These are phyloP conservation scores for Sminthopsis crassicaudata DNA, from an alignment of 2,113 vertebrate genomes.

Conservation along the genomic window DNA sequence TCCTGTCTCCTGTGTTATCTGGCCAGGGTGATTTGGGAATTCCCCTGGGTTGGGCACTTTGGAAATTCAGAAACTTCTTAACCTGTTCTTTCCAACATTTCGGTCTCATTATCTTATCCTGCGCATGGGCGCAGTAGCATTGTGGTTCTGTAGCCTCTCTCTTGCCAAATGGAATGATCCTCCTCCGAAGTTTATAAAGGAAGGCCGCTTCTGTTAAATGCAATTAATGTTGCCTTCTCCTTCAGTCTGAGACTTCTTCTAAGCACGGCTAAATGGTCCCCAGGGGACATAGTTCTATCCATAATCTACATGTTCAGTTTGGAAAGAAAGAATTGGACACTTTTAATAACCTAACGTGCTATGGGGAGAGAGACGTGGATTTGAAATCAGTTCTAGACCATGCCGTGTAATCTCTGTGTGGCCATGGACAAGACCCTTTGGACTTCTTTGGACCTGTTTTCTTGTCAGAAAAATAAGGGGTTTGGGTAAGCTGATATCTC, in stretches of 20 bases:
- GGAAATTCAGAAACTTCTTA: not conserved
- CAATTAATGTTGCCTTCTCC: conserved; percentile 73
- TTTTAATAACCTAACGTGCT: not conserved
- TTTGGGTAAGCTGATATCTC: not conserved
- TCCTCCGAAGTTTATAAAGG: conserved; percentile 39
- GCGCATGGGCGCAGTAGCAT: not conserved
- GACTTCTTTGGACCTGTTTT: not conserved
- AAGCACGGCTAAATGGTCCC: conserved; percentile 11
- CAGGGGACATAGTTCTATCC: not conserved
- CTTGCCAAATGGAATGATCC: conserved; percentile 65
- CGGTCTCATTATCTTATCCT: not conserved
- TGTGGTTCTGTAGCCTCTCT: conserved; percentile 57
- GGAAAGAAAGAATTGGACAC: not conserved
- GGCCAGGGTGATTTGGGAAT: not conserved
- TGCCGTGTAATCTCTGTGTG: not conserved
- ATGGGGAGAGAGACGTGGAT: not conserved
- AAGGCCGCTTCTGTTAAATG: conserved; percentile 71
- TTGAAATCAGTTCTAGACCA: not conserved
- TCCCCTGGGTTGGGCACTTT: not conserved
- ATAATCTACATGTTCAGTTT: not conserved
- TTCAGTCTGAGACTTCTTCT: conserved; percentile 31
- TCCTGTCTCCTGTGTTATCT: not conserved
- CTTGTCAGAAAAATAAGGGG: not conserved
- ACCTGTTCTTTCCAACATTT: not conserved
- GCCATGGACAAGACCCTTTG: not conserved